These are phyloP conservation scores for Drosophila diplacantha DNA, from an alignment of 2,888 invertebrate species.

Conservation along the genomic window DNA sequence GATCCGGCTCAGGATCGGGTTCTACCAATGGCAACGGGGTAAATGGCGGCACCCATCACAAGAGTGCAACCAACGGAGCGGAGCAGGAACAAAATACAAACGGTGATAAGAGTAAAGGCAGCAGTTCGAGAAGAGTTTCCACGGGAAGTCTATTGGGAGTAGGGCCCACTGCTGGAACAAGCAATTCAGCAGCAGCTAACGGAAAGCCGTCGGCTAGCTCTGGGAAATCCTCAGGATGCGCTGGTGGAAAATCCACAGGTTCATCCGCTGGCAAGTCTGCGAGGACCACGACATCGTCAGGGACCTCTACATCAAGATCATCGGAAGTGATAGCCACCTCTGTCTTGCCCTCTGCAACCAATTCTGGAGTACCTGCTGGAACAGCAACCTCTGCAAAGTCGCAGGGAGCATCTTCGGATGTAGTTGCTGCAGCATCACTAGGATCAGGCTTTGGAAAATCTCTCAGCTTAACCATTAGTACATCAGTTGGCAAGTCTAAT, in stretches of 20 bases:
- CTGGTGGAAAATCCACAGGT: constrained; percentile 44
- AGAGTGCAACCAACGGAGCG: constrained; percentile 28
- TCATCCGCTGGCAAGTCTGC: not conserved
- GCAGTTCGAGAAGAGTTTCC: constrained; percentile 29
- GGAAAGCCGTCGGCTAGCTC: constrained; percentile 28
- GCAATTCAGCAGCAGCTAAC: not conserved
- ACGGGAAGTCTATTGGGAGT: not conserved
- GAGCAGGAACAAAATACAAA: constrained; percentile 37
- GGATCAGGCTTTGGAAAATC: constrained; percentile 12
- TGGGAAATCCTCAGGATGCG: constrained; percentile 3
- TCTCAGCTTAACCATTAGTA: constrained; percentile 7
- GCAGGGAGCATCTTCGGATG: not conserved
- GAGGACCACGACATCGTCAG: not conserved
- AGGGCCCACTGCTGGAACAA: not conserved
- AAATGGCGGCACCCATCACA: constrained; percentile 50
- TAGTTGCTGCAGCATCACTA: not conserved
- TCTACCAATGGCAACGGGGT: constrained; percentile 42
- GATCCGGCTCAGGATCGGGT: constrained; percentile 23
- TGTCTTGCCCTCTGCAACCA: not conserved
- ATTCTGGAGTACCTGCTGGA: constrained; percentile 12
- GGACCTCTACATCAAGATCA: not conserved
- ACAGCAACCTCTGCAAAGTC: constrained; percentile 8
- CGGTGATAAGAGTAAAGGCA: constrained; percentile 33
- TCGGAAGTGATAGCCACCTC: constrained; percentile 2
- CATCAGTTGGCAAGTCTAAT: constrained; percentile 4